Conservation (phyloP, 2,113 vertebrate species). For the Carassius auratus region DNA sequence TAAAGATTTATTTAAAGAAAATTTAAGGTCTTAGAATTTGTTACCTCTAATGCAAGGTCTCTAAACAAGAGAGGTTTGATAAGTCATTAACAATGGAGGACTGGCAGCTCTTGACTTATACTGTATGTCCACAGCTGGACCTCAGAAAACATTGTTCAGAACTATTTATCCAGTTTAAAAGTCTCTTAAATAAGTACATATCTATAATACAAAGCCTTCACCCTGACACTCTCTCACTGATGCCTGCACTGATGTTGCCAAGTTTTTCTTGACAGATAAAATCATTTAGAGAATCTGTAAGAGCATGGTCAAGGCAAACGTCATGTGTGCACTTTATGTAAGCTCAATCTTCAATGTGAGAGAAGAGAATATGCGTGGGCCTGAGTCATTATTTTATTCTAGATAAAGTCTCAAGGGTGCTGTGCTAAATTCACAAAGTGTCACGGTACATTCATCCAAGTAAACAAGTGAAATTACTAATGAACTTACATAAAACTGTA, state of each 20-base stretch:
- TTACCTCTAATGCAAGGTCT: background rate
- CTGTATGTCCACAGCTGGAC: no score
- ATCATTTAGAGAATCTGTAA: background rate
- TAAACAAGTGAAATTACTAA: background rate
- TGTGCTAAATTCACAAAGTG: background rate
- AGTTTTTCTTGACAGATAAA: background rate
- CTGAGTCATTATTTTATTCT: background rate
- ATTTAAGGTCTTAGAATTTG: background rate
- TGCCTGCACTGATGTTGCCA: no score
- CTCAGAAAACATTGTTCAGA: no score
- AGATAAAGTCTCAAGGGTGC: background rate
- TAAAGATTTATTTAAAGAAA: background rate
- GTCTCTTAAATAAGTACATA: background rate
- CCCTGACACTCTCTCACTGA: background rate
- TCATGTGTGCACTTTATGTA: background rate
- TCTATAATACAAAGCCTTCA: background rate
- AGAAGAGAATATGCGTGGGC: constrained; percentile 11
- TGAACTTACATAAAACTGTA: background rate
- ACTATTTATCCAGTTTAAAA: no score
- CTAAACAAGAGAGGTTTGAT: background rate
- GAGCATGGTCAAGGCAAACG: background rate
- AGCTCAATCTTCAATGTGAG: constrained; percentile 8
- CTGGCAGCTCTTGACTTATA: background rate
- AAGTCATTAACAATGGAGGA: background rate
- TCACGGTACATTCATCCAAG: constrained; percentile 1